A percentile compares a stretch with the other conserved stretches of the same genome.
Evolutionary conservation across 2,888 invertebrate genomes (phyloP).

Genomic region (Philereme transversata): DNA sequence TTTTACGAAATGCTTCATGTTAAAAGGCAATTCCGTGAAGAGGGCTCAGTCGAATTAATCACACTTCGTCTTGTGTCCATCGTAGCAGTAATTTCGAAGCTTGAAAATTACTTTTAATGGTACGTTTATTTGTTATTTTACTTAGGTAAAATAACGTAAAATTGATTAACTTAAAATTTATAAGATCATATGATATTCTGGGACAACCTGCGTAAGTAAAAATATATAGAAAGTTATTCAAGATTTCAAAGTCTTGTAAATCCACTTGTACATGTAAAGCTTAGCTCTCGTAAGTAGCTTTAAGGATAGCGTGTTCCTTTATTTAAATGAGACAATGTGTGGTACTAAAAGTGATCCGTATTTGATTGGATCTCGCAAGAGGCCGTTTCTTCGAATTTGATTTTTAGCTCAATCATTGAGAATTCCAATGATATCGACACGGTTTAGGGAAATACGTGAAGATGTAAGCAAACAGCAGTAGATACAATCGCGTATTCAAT

Average conservation of each 20-base stretch:
- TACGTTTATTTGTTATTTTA: slow-evolving; percentile 4
- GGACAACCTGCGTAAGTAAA: no score
- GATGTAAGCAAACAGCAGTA: slow-evolving; percentile 64
- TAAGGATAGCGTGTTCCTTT: slow-evolving; percentile 53
- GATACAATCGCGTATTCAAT: slow-evolving; percentile 75
- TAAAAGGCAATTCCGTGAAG: slow-evolving; percentile 38
- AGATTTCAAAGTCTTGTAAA: slow-evolving; percentile 1
- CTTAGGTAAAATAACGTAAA: no score
- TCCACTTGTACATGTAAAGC: slow-evolving; percentile 9
- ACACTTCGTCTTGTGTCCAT: slow-evolving; percentile 41
- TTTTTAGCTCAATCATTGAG: slow-evolving; percentile 68
- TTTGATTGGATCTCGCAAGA: slow-evolving; percentile 67
- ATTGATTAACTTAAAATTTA: no score
- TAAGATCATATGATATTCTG: no score
- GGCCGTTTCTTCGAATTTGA: slow-evolving; percentile 60
- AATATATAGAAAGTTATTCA: no score
- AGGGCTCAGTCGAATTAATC: slow-evolving; percentile 41
- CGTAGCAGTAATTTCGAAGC: slow-evolving; percentile 31
- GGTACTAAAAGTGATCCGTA: slow-evolving; percentile 54
- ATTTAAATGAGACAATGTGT: slow-evolving; percentile 66
- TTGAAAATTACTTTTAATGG: slow-evolving; percentile 12
- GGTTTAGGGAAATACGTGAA: slow-evolving; percentile 61
- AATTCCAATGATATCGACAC: slow-evolving; percentile 67
- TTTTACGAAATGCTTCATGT: slow-evolving; percentile 31
- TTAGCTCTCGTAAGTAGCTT: slow-evolving; percentile 32